Conservation (phyloP, 2,888 invertebrate genomes). For the Drosophila prolongata region DNA sequence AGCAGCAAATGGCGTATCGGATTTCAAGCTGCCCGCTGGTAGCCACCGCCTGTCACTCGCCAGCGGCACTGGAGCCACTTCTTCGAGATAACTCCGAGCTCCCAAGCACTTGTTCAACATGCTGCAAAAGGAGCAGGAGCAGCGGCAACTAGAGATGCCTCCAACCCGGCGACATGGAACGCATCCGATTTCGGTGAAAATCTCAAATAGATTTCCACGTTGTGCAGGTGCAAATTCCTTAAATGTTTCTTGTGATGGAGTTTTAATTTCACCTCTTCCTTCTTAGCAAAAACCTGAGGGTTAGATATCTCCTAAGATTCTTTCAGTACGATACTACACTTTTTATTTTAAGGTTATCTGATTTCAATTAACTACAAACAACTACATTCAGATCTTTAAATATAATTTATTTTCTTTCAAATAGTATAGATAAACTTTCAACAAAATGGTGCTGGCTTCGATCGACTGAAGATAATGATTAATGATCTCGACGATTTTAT, state of each 20-base stretch:
- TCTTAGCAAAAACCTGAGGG: background rate
- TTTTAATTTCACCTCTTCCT: conserved; percentile 2
- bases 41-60: conserved; percentile 66
- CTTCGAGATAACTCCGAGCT: conserved; percentile 35
- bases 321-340: too few species aligned
- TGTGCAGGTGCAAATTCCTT: conserved; percentile 35
- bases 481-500: too few species aligned
- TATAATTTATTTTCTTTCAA: too few species aligned
- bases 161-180: conserved; percentile 23
- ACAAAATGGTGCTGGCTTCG: too few species aligned
- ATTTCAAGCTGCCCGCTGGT: conserved; percentile 64
- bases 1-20: conserved; percentile 69
- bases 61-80: conserved; percentile 49
- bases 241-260: conserved; percentile 8
- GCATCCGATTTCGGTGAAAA: conserved; percentile 21
- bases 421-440: too few species aligned
- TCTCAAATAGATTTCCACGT: conserved; percentile 20
- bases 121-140: conserved; percentile 49
- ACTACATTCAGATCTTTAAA: too few species aligned
- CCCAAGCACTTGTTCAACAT: conserved; percentile 75
- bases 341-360: too few species aligned
- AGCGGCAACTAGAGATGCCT: conserved; percentile 30
- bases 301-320: background rate
- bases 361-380: too few species aligned
- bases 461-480: too few species aligned